Percentiles rank a stretch among this genome's conserved stretches.
phyloP scores from a whole-genome alignment of 92 coral and sea anemone genomes.

The Epizoanthus stellaris region DNA sequence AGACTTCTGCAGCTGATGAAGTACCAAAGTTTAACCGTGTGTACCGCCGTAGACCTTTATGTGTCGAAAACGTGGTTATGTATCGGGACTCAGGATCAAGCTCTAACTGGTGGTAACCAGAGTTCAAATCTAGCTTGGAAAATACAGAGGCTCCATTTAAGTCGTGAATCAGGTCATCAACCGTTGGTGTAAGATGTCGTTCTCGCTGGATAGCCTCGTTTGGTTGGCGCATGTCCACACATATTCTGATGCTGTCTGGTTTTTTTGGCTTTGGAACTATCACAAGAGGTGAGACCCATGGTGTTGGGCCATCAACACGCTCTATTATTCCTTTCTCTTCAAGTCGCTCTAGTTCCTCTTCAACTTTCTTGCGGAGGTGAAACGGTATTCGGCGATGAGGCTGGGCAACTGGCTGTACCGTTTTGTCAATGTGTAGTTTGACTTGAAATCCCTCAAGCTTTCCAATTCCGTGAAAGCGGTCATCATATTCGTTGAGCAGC shows the following conservation, averaged over 20 bases:
- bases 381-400: background rate
- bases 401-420: too few relatives aligned
- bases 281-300: background rate
- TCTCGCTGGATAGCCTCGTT: slow-evolving; percentile 7
- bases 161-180: slow-evolving; percentile 13
- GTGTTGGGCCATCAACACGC: background rate
- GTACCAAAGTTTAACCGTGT: slow-evolving; percentile 5
- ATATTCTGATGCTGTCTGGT: background rate
- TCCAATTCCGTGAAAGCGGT: too few relatives aligned
- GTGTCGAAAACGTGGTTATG: slow-evolving; percentile 14
- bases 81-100: background rate
- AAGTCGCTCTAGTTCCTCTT: background rate
- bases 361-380: slow-evolving; percentile 7
- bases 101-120: slow-evolving; percentile 24
- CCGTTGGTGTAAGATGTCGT: slow-evolving; percentile 20
- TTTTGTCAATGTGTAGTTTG: too few relatives aligned
- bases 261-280: background rate
- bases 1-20: slow-evolving; percentile 11
- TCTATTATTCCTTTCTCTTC: slow-evolving; percentile 2
- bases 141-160: slow-evolving; percentile 24
- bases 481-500: too few relatives aligned
- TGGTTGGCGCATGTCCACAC: slow-evolving; percentile 24
- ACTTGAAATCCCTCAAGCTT: too few relatives aligned
- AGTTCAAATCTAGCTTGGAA: slow-evolving; percentile 1
- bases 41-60: slow-evolving; percentile 9